These are phyloP conservation scores for Felis catus DNA, from an alignment of 2,113 vertebrate species.

Conservation along the genomic window F.catus_Fca126_mat1.0 CM031415.1:111511001-111511500, in stretches of 20 bases:
- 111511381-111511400: not conserved
- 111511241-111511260: not conserved
- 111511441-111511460: not conserved
- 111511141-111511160: not conserved
- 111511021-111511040: not conserved
- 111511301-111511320: not conserved
- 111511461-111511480: not conserved
- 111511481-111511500: not conserved
- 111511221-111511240: not conserved
- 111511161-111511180: not conserved
- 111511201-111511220: not conserved
- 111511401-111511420: not conserved
- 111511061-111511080: not conserved
- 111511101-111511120: not conserved
- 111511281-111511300: not conserved
- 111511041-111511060: not conserved
- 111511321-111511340: not conserved
- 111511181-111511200: not conserved
- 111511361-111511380: not conserved
- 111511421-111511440: not conserved
- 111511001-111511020: not conserved
- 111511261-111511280: not conserved
- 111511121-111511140: not conserved
- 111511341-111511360: not conserved
- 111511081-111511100: not conserved